Percentiles rank a stretch among this genome's conserved stretches.
Evolutionary conservation across 2,888 invertebrate genomes (phyloP).

Genomic region (Scaptomyza flava): DNA sequence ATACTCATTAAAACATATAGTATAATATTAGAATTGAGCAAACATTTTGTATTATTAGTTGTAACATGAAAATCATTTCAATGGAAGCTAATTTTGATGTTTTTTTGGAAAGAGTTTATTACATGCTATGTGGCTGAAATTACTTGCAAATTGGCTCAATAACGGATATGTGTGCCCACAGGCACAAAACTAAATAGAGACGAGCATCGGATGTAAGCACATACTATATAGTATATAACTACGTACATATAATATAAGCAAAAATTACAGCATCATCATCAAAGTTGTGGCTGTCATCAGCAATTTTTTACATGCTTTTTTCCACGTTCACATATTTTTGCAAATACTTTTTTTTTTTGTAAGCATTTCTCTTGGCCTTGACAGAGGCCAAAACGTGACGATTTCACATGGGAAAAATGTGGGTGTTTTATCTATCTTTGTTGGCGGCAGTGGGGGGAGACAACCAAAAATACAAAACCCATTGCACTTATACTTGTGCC

Average conservation of each 20-base stretch:
- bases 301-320: not conserved
- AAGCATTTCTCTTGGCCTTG: constrained; percentile 58
- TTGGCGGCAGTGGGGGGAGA: not conserved
- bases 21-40: too few relatives aligned
- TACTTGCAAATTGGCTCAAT: constrained; percentile 48
- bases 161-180: constrained; percentile 49
- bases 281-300: constrained; percentile 43
- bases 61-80: not conserved
- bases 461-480: constrained; percentile 15
- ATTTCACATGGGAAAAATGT: constrained; percentile 33
- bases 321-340: constrained; percentile 1
- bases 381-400: constrained; percentile 57
- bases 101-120: constrained; percentile 21
- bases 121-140: constrained; percentile 16
- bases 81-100: constrained; percentile 24
- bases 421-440: not conserved
- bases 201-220: too few relatives aligned
- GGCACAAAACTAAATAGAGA: constrained; percentile 1
- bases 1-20: too few relatives aligned
- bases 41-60: not conserved
- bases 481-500: constrained; percentile 31
- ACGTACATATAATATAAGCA: constrained; percentile 29
- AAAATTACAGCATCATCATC: constrained; percentile 45
- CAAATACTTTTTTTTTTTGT: constrained; percentile 23
- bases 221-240: not conserved